phyloP scores from a whole-genome alignment of 1,140 invertebrate genomes.

The Drosophila paulistorum region DNA sequence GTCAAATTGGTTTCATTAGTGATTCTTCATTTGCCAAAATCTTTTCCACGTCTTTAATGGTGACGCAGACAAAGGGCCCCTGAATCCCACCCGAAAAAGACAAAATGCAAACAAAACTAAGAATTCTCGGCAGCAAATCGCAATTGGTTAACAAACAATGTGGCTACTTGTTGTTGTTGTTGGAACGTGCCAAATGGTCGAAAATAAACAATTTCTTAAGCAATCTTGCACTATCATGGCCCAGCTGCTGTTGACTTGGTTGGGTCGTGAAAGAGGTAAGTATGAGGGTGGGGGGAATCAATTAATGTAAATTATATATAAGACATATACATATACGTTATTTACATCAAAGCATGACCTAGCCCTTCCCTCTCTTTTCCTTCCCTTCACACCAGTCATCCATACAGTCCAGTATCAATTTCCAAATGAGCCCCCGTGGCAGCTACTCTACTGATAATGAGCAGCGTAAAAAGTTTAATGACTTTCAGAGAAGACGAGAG shows the following conservation, averaged over 20 bases:
- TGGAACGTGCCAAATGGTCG: constrained; percentile 68
- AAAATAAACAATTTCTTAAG: constrained; percentile 62
- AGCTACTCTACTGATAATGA: not conserved
- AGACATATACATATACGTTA: not conserved
- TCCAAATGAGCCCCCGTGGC: not conserved
- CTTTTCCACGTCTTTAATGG: constrained; percentile 35
- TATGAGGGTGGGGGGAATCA: not conserved
- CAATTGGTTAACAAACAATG: constrained; percentile 67
- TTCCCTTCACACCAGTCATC: too few relatives aligned
- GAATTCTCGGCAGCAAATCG: constrained; percentile 27
- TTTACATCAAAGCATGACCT: not conserved
- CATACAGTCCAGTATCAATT: constrained; percentile 1
- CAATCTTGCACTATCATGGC: constrained; percentile 5
- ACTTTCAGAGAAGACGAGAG: not conserved
- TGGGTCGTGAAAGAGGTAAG: not conserved
- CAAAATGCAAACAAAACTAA: constrained; percentile 1
- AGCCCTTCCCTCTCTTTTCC: too few relatives aligned
- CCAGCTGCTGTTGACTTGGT: not conserved
- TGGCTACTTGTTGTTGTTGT: constrained; percentile 53
- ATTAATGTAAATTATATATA: not conserved
- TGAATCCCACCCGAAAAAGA: not conserved
- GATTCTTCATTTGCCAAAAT: constrained; percentile 49
- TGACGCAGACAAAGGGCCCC: constrained; percentile 26
- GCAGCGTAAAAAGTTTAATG: constrained; percentile 6
- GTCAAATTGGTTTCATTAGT: constrained; percentile 35